A percentile compares a stretch with the other conserved stretches of the same genome.
Conservation (phyloP, 2,113 vertebrate species). For the Cercopithecus mona region DNA sequence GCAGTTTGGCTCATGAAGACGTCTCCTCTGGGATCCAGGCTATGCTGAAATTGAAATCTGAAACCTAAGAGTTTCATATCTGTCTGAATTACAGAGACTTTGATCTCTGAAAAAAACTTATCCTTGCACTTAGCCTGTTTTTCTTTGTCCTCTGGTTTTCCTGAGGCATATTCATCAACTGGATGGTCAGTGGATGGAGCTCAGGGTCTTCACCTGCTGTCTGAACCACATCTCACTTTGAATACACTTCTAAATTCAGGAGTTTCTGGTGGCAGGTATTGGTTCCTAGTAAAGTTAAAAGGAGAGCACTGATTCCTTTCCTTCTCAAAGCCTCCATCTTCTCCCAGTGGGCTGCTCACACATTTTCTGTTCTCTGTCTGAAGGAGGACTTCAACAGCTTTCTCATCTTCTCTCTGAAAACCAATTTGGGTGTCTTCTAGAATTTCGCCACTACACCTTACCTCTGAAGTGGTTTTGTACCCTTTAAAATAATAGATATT, state of each 20-base stretch:
- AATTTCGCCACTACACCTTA: neutral
- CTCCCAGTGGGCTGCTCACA: neutral
- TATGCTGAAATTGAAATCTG: neutral
- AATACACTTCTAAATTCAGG: neutral
- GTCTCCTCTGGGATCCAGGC: neutral
- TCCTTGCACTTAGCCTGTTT: neutral
- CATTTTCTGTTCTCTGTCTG: neutral
- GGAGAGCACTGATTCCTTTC: neutral
- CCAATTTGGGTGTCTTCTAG: neutral
- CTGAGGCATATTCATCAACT: neutral
- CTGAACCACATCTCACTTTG: neutral
- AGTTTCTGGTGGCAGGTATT: neutral
- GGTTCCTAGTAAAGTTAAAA: neutral
- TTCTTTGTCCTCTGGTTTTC: neutral
- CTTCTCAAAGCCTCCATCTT: neutral
- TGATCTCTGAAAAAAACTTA: neutral
- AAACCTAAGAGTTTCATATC: neutral
- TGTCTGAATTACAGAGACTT: neutral
- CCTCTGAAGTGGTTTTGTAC: neutral
- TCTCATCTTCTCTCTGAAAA: neutral
- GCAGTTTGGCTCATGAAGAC: neutral
- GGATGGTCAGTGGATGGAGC: neutral
- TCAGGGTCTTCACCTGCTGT: neutral
- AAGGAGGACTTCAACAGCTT: neutral
- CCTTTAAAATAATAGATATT: neutral